Conservation (phyloP, 2,797 vertebrate species). For the Chloroceryle inda region DNA sequence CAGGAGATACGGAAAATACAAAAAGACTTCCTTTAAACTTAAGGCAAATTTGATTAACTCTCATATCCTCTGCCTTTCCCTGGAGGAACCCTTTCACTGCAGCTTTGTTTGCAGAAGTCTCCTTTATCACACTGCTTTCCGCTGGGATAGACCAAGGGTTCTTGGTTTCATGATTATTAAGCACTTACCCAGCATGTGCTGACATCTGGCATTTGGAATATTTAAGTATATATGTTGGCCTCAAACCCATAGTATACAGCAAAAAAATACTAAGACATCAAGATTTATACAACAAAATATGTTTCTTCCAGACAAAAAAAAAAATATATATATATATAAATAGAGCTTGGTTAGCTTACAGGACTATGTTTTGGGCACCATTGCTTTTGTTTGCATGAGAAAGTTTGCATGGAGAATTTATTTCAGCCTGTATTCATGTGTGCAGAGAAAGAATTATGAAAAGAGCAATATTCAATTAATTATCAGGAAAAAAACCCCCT, state of each 20-base stretch:
- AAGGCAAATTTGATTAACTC: constrained; percentile 41
- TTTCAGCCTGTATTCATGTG: background rate
- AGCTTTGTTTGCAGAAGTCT: constrained; percentile 20
- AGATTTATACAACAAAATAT: background rate
- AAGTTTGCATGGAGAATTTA: background rate
- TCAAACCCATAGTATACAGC: background rate
- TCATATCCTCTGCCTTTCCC: constrained; percentile 20
- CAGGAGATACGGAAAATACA: background rate
- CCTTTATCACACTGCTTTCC: constrained; percentile 2
- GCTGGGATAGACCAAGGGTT: background rate
- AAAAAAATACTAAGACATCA: background rate
- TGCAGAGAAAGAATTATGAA: background rate
- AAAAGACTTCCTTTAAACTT: background rate
- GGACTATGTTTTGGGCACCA: background rate
- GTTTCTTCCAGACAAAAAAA: background rate
- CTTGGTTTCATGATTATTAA: background rate
- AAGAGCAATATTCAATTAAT: background rate
- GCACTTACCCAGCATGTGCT: constrained; percentile 47
- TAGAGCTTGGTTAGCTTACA: background rate
- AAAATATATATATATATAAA: background rate
- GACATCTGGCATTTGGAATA: constrained; percentile 52
- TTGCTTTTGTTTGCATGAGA: background rate
- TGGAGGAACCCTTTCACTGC: background rate
- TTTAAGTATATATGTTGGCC: constrained; percentile 5
- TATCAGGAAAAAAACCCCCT: rapidly evolving